Percentiles rank a stretch among this genome's conserved stretches.
Evolutionary conservation across 2,888 invertebrate species (phyloP).

Genomic region (Dasypolia templi): DNA sequence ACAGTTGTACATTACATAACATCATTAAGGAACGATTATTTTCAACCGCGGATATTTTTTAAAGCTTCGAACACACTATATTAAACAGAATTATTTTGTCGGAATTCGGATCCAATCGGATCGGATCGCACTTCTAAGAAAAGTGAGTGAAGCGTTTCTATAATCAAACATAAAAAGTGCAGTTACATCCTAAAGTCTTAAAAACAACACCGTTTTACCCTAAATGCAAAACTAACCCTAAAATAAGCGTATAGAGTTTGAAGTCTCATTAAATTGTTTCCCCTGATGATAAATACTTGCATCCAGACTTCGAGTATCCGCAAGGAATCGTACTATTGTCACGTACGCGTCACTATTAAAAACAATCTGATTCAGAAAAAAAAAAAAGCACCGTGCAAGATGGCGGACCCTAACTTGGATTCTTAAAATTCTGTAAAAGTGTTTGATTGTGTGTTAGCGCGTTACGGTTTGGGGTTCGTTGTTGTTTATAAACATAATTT

Average conservation of each 20-base stretch:
- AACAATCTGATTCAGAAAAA: constrained; percentile 46
- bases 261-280: neutral
- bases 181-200: too few species aligned
- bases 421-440: constrained; percentile 27
- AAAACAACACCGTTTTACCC: neutral
- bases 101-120: neutral
- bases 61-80: neutral
- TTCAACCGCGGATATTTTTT: neutral
- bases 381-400: constrained; percentile 57
- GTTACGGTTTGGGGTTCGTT: neutral
- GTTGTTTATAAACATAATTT: neutral
- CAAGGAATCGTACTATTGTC: neutral
- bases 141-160: neutral
- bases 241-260: neutral
- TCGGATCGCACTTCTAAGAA: neutral
- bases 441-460: constrained; percentile 14
- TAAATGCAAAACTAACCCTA: neutral
- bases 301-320: neutral
- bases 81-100: neutral
- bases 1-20: neutral
- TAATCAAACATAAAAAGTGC: neutral
- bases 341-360: constrained; percentile 34
- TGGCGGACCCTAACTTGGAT: constrained; percentile 58
- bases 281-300: neutral
- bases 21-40: neutral